Conservation (phyloP, 2,888 invertebrate genomes). For the Pemphredon lugubris region DNA sequence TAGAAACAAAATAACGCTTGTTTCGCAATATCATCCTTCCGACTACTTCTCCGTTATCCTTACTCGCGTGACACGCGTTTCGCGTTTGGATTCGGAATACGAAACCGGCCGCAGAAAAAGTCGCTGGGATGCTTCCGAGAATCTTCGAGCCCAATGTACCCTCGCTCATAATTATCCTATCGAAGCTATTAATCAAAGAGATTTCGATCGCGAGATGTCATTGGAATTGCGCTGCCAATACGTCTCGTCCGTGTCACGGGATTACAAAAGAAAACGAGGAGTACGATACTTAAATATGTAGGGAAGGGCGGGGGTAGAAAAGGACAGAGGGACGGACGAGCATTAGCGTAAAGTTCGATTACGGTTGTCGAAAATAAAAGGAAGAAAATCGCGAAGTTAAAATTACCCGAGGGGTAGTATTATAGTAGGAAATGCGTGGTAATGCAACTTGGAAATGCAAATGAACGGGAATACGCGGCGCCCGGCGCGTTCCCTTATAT, state of each 20-base stretch:
- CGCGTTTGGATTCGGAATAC: slow-evolving; percentile 11
- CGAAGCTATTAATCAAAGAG: slow-evolving; percentile 25
- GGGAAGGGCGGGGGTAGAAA: neutral
- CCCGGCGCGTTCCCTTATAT: slow-evolving; percentile 5
- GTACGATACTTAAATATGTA: neutral
- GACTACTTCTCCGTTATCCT: slow-evolving; percentile 2
- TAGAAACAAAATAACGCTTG: slow-evolving; percentile 3
- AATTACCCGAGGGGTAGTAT: too few species aligned
- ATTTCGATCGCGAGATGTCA: slow-evolving; percentile 33
- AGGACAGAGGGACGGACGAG: neutral
- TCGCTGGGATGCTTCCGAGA: neutral
- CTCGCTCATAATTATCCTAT: neutral
- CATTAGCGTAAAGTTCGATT: slow-evolving; percentile 6
- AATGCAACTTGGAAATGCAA: too few species aligned
- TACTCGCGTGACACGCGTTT: slow-evolving; percentile 9
- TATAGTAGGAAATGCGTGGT: too few species aligned
- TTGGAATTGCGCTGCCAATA: slow-evolving; percentile 27
- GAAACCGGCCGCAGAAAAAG: neutral
- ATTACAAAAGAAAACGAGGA: neutral
- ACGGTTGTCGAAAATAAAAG: too few species aligned
- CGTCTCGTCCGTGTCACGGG: neutral
- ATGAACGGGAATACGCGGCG: too few species aligned
- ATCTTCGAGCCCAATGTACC: neutral
- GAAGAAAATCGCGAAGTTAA: too few species aligned
- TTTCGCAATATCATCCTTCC: slow-evolving; percentile 17